Percentiles rank a stretch among this genome's conserved stretches.
Conservation (phyloP, 2,113 vertebrate species). For the Vanacampus margaritifer region DNA sequence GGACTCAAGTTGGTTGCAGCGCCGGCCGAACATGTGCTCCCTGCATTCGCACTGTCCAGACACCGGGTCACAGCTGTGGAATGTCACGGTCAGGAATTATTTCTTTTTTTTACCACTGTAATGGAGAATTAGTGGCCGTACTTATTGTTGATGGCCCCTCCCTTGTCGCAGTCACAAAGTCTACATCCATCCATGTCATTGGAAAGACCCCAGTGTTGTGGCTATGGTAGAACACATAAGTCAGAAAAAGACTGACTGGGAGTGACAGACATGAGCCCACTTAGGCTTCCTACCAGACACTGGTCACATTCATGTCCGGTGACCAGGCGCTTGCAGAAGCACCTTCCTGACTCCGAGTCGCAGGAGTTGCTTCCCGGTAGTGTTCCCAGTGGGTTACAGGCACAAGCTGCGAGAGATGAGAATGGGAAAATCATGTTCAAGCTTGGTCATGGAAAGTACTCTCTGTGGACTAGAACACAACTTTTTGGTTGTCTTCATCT, state of each 20-base stretch:
- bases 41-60: constrained; percentile 87
- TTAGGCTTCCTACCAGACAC: constrained; percentile 77
- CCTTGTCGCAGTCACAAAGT: constrained; percentile 89
- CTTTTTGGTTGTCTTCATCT: neutral
- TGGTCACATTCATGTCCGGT: constrained; percentile 82
- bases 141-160: constrained; percentile 86
- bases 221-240: constrained; percentile 60
- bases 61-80: constrained; percentile 79
- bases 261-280: neutral
- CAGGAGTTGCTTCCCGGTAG: constrained; percentile 84
- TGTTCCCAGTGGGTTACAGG: constrained; percentile 85
- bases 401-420: constrained; percentile 76
- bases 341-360: constrained; percentile 81
- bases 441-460: neutral
- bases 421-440: neutral
- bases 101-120: neutral
- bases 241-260: neutral
- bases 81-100: neutral
- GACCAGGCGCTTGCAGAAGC: constrained; percentile 92
- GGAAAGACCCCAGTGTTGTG: constrained; percentile 92
- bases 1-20: constrained; percentile 84
- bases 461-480: neutral
- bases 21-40: constrained; percentile 87
- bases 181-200: constrained; percentile 92
- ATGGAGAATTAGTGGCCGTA: constrained; percentile 38